Conservation (phyloP, 64 coral and sea anemone species). For the Montipora cactus region DNA sequence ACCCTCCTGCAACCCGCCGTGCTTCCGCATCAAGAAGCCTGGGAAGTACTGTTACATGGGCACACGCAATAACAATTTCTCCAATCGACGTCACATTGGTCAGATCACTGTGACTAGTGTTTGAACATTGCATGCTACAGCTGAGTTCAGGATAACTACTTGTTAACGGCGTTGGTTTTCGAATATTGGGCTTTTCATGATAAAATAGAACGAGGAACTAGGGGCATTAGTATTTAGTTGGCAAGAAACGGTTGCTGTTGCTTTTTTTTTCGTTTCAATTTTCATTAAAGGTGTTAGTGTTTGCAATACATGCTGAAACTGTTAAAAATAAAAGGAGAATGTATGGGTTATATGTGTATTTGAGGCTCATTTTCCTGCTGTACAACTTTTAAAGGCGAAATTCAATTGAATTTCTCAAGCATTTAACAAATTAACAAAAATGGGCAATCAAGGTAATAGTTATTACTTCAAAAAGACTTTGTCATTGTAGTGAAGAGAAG, state of each 20-base stretch:
- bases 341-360: slow-evolving; percentile 9
- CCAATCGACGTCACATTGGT: neutral
- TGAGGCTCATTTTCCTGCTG: neutral
- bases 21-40: slow-evolving; percentile 32
- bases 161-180: neutral
- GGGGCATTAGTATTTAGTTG: slow-evolving; percentile 10
- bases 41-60: no score
- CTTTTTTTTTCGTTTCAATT: neutral
- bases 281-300: neutral
- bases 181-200: neutral
- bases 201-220: slow-evolving; percentile 9
- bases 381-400: slow-evolving; percentile 8
- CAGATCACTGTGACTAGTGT: slow-evolving; percentile 42
- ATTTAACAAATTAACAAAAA: neutral
- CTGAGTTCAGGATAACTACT: slow-evolving; percentile 10
- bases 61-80: slow-evolving; percentile 41
- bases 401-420: slow-evolving; percentile 15
- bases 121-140: slow-evolving; percentile 3
- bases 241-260: neutral
- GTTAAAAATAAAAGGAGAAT: slow-evolving; percentile 11
- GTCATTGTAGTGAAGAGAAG: neutral
- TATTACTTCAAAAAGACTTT: slow-evolving; percentile 10
- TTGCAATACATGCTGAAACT: slow-evolving; percentile 2
- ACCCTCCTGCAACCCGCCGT: slow-evolving; percentile 49
- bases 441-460: neutral